phyloP scores from a whole-genome alignment of 1,140 invertebrate species.

The Drosophila guanche region DNA sequence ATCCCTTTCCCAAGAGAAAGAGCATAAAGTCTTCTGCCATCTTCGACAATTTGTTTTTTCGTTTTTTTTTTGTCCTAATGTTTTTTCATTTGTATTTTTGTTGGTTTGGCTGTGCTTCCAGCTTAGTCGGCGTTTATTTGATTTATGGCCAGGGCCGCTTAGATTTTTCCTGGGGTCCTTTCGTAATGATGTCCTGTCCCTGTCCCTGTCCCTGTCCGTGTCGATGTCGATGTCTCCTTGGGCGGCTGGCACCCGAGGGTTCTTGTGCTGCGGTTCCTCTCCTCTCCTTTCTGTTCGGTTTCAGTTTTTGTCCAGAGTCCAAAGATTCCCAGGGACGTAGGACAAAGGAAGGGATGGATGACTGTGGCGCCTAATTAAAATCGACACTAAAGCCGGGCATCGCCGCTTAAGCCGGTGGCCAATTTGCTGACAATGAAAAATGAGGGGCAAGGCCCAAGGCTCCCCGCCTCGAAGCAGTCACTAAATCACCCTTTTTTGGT shows the following conservation, averaged over 20 bases:
- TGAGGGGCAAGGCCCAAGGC: background rate
- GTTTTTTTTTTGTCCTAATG: conserved; percentile 12
- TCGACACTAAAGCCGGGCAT: conserved; percentile 63
- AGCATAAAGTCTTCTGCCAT: conserved; percentile 29
- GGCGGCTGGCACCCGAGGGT: too few relatives aligned
- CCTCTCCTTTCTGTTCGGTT: conserved; percentile 2
- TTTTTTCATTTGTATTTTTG: conserved; percentile 20
- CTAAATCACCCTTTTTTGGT: too few relatives aligned
- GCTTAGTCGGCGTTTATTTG: conserved; percentile 79
- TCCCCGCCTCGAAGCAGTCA: too few relatives aligned
- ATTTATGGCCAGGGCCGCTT: conserved; percentile 71
- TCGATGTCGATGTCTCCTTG: background rate
- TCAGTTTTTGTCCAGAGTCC: conserved; percentile 18
- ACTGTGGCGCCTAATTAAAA: conserved; percentile 62
- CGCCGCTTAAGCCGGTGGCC: conserved; percentile 55
- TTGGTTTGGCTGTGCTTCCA: conserved; percentile 43
- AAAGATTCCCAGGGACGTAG: too few relatives aligned
- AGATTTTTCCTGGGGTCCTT: conserved; percentile 52
- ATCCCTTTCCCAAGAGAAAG: background rate
- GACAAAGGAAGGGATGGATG: background rate
- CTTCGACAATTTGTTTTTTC: conserved; percentile 28
- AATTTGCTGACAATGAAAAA: conserved; percentile 67
- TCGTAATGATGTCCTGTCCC: conserved; percentile 47
- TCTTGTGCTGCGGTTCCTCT: too few relatives aligned
- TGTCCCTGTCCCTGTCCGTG: conserved; percentile 22